Base-by-base conservation (phyloP, 2,888 invertebrate species). In the Euclidia mi region DNA sequence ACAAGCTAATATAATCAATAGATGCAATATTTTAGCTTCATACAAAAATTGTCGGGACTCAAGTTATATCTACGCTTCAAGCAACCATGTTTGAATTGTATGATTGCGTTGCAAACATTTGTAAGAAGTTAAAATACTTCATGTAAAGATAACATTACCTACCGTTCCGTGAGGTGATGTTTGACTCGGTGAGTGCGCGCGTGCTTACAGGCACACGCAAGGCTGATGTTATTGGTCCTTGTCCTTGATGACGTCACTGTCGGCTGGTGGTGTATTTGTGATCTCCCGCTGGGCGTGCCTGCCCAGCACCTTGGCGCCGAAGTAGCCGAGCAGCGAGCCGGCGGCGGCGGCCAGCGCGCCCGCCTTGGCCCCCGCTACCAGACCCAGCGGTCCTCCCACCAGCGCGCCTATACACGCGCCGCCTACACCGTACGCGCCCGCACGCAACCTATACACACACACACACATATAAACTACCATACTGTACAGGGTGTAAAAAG, bases 381-480 rank as follows among this genome's bases (percentile, higher is more conserved):
- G 75, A 25, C 92, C 91, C 60, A 84, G 76, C 3, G 91, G 91
- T 0, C 90, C 91, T 9, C 84, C 89, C 64, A 76, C 61, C 71
- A 84, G 71, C 64, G 87, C 88, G 37, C 91, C 91, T 53, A 72
- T 66, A 60, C 71, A 73, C 51, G 89, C 90, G 17, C 90, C 89
- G 14, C 84, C 80, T 56, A 64, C 77, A 29, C 85, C 78, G 68
- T 69, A 72, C 56, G 83, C 83, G 47, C 83, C 85, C 43, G 71
- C 84, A 1, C 82, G 79, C 47, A 88, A 7, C 50, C 88, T 85
- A 73, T 43, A 6, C 40, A 1, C 17, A 6, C 25, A 11, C n/a
- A n/a, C n/a, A n/a, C n/a, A n/a, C n/a, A n/a, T n/a, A n/a, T n/a
- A n/a, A n/a, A n/a, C n/a, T 7, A 28, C 28, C 2, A 0, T 6